These are phyloP conservation scores for Drosophila nr. perissopoda DNA, from an alignment of 2,888 invertebrate genomes.

Conservation along the genomic window DNA sequence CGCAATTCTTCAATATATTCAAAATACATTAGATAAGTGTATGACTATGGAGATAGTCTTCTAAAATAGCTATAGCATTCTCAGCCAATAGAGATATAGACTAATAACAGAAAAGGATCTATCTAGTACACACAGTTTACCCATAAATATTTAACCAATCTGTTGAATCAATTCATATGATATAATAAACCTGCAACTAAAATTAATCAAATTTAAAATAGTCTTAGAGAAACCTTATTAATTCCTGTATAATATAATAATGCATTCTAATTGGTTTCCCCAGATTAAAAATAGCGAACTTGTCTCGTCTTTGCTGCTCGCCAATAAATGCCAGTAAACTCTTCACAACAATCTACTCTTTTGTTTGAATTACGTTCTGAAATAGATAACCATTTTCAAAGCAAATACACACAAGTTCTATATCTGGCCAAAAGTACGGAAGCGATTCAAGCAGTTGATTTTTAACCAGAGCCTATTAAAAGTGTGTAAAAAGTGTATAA, in stretches of 20 bases:
- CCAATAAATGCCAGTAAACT: background rate
- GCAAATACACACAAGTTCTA: background rate
- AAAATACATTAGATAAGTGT: background rate
- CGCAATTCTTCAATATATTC: background rate
- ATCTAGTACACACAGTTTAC: no score
- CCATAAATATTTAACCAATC: background rate
- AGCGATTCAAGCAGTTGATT: background rate
- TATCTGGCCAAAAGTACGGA: background rate
- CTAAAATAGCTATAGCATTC: background rate
- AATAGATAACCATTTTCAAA: background rate
- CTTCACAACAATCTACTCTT: background rate
- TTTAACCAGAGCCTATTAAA: background rate
- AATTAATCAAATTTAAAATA: background rate
- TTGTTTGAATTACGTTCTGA: background rate
- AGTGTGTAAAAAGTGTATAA: background rate
- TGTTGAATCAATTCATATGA: background rate
- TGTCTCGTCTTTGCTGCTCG: background rate
- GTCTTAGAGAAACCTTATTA: no score
- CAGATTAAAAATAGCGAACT: accelerated
- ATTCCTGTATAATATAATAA: background rate
- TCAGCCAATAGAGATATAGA: background rate
- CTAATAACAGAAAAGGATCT: background rate
- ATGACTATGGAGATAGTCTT: background rate
- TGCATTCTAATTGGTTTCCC: accelerated
- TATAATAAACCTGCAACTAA: background rate